These are phyloP conservation scores for Xestia xanthographa DNA, from an alignment of 2,888 invertebrate species.

Conservation along the genomic window DNA sequence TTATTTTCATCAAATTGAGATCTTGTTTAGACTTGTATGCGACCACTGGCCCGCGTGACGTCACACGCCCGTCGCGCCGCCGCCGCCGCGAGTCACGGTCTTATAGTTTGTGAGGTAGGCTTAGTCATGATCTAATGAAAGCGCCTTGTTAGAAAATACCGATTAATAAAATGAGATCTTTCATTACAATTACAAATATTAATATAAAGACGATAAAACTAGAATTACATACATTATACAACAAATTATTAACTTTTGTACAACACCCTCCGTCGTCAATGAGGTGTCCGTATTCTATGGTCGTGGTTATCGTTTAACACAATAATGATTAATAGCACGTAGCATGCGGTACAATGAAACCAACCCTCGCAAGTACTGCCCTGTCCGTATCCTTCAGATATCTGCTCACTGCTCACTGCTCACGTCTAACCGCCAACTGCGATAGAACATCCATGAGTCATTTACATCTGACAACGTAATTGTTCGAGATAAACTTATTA, in stretches of 20 bases:
- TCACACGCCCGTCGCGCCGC: constrained; percentile 62
- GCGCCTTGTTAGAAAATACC: constrained; percentile 91
- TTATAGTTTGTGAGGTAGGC: constrained; percentile 90
- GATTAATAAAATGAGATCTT: constrained; percentile 91
- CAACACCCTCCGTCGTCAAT: constrained; percentile 82
- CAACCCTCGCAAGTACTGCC: constrained; percentile 69
- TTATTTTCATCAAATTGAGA: constrained; percentile 91
- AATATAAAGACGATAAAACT: constrained; percentile 89
- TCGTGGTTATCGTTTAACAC: constrained; percentile 79
- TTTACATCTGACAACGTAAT: constrained; percentile 72
- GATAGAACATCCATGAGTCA: constrained; percentile 62
- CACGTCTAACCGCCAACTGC: constrained; percentile 43
- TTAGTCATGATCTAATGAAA: constrained; percentile 91
- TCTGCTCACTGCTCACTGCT: constrained; percentile 16
- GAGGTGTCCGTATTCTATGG: constrained; percentile 78
- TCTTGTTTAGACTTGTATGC: constrained; percentile 89
- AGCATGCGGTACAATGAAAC: constrained; percentile 88
- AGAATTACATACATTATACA: constrained; percentile 90
- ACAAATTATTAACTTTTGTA: constrained; percentile 89
- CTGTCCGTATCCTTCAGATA: constrained; percentile 64
- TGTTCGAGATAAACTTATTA: constrained; percentile 73
- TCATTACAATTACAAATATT: constrained; percentile 91
- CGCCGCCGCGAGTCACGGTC: constrained; percentile 79
- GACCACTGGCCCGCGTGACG: constrained; percentile 76
- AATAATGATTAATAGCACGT: constrained; percentile 81